Conservation (phyloP, 1,140 invertebrate species). For the Trichoplusia ni region DNA sequence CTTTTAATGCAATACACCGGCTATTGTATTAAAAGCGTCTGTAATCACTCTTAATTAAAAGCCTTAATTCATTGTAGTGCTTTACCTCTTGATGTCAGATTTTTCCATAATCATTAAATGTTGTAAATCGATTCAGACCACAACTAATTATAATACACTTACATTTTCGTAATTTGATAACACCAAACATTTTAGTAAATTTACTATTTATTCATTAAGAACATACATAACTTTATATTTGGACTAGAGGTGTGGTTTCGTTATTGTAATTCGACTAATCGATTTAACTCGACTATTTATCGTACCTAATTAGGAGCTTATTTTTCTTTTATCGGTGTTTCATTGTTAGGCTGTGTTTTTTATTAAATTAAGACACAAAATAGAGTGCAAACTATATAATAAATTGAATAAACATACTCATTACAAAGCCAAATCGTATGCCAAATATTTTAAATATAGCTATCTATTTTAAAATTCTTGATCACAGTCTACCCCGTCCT, state of each 20-base stretch:
- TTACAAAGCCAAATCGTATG: constrained; percentile 61
- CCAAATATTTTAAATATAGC: constrained; percentile 56
- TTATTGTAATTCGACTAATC: background rate
- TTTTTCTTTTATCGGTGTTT: background rate
- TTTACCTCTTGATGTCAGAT: no score
- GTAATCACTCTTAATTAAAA: no score
- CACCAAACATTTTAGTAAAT: no score
- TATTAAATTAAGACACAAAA: constrained; percentile 1
- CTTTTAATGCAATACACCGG: no score
- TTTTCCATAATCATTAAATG: no score
- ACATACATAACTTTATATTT: no score
- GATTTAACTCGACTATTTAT: constrained; percentile 16
- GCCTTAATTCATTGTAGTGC: no score
- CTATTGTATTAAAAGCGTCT: no score
- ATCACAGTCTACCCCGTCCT: background rate
- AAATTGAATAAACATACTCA: constrained; percentile 19
- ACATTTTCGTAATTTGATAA: background rate
- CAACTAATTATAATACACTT: background rate
- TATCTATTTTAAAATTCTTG: no score
- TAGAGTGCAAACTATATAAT: constrained; percentile 19
- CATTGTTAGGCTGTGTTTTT: background rate
- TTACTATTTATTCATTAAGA: no score
- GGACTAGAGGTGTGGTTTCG: no score
- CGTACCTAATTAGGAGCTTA: background rate
- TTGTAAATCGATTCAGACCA: no score